Base-by-base conservation (phyloP, 2,888 invertebrate genomes). In the Drosophila conformis region DNA sequence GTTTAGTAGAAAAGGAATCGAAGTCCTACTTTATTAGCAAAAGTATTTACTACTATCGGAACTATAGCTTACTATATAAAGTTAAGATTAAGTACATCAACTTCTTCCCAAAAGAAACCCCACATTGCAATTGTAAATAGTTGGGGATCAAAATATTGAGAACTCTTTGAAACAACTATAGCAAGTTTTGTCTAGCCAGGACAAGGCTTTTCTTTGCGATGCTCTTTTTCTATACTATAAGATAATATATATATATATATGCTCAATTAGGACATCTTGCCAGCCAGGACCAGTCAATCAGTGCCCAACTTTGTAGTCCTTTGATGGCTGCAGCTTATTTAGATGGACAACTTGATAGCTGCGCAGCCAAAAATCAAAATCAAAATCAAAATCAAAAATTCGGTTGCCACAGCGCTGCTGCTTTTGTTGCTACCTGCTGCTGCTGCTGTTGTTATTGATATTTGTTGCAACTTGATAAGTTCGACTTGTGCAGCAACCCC, bases 391-490 rank as follows among this genome's bases (percentile, higher is more conserved):
- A 67, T 61, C 31, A 59, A 49, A 38, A 77, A 65, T 64, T 38
- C 5, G 10, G 18, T 52, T 56, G n/a, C 46, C 36, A 6, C 31
- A 36, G n/a, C 36, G 18, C 15, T 61, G 64, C 18, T 59, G 65
- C 27, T 31, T 38, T 31, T 53, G 11, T n/a, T 61, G 25, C 7
- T 35, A 25, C 38, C n/a, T 40, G 66, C 27, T 40, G 11, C 15
- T 61, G 53, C 25, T 69, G 48, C 25, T 51, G n/a, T n/a, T 69
- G 61, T 33, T 64, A 46, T 36, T 40, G 31, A 59, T 73, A 81
- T 52, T 61, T 33, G 56, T 48, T 52, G 85, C 70, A 87, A 87
- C 42, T 69, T 73, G 85, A 87, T 82, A 87, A 70, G 70, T 78
- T 76, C 72, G 69, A 74, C 75, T 80, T 76, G 61, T 68, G 64